A percentile compares a stretch with the other conserved stretches of the same genome.
Conservation (phyloP, 2,113 vertebrate genomes). For the Neolamprologus longior region DNA sequence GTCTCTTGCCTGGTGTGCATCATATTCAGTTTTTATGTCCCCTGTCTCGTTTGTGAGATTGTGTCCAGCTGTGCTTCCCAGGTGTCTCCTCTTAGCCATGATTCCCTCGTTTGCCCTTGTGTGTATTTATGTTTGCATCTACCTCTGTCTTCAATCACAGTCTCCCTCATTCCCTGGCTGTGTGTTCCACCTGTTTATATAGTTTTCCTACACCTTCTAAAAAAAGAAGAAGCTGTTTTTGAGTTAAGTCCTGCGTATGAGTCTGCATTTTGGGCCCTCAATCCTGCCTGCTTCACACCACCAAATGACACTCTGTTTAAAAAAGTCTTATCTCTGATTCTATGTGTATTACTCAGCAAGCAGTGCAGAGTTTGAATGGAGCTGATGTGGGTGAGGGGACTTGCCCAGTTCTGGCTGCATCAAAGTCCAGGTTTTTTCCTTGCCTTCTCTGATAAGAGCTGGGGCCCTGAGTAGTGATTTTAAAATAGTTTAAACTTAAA, state of each 20-base stretch:
- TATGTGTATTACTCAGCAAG: not conserved
- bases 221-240: too few relatives aligned
- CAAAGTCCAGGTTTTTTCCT: not conserved
- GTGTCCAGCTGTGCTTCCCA: not conserved
- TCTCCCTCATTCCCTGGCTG: not conserved
- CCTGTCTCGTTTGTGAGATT: not conserved
- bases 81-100: not conserved
- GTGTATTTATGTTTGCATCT: not conserved
- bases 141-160: not conserved
- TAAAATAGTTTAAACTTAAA: not conserved
- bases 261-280: not conserved
- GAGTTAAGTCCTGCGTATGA: not conserved
- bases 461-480: not conserved
- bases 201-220: too few relatives aligned
- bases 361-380: not conserved
- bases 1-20: not conserved
- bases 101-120: not conserved
- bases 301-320: not conserved
- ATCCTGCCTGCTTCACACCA: not conserved
- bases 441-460: not conserved
- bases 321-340: not conserved
- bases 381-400: not conserved
- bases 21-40: not conserved
- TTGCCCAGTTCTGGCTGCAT: not conserved
- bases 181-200: not conserved